Conservation (phyloP, 2,797 vertebrate species). For the Anomalospiza imberbis region DNA sequence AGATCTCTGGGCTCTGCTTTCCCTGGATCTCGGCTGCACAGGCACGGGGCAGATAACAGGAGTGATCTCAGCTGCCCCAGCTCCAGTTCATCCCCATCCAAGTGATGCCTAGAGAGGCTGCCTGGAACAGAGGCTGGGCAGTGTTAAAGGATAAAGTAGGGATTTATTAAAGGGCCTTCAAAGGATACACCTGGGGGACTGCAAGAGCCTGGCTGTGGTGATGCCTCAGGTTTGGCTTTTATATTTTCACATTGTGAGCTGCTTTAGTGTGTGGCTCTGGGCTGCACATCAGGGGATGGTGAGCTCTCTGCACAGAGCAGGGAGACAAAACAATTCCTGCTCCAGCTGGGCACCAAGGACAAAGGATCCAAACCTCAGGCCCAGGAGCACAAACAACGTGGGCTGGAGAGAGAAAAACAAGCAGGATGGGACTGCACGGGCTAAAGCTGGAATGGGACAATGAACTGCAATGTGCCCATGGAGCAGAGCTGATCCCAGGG, state of each 20-base stretch:
- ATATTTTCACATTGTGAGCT: not conserved
- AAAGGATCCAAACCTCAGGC: no score
- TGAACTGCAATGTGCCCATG: no score
- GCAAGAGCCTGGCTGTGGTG: fast-evolving
- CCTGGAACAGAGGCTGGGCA: not conserved
- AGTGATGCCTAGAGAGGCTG: not conserved
- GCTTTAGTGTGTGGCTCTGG: not conserved
- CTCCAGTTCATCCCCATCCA: not conserved
- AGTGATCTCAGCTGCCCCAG: not conserved
- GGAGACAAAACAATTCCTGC: no score
- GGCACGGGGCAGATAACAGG: not conserved
- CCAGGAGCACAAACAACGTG: no score
- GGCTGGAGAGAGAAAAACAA: no score
- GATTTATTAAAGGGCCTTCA: not conserved
- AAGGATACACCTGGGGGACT: not conserved
- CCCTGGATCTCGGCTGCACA: not conserved
- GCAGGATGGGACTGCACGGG: no score
- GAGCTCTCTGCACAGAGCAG: not conserved
- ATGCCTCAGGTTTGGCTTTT: not conserved
- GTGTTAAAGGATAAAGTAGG: not conserved
- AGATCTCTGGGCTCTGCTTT: not conserved
- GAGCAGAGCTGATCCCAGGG: no score
- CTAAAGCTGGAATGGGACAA: no score
- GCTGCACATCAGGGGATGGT: not conserved
- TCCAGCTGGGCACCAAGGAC: no score